Evolutionary conservation across 2,113 vertebrate species (phyloP), one percentile per base, ranked within the genome.

Genomic region (pig (Sus scrofa)): DNA sequence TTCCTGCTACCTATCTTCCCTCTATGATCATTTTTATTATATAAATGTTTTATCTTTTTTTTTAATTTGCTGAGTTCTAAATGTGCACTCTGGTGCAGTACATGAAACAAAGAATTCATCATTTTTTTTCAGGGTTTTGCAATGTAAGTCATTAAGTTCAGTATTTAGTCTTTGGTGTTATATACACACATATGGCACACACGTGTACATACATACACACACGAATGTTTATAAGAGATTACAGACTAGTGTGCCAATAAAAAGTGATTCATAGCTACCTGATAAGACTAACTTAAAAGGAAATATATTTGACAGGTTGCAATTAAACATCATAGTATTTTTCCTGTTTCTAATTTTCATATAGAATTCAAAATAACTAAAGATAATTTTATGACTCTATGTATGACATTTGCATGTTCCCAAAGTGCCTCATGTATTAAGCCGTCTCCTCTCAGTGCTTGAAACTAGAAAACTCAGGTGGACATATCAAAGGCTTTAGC

Each of bases 11-110:
- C 3, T 26, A 27, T 67, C 32, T 86, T 24, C 32, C 37, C 24
- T 93, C 37, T 93, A 65, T 91, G 78, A 78, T 20, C n/a, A 82
- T 74, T 95, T 95, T 89, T 81, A 77, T 93, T 89, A 58, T 2
- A 78, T 26, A n/a, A 20, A 15, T 86, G 2, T 56, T 79, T 60
- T 87, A 84, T 93, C n/a, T 93, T 65, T 90, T 89, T 16, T 88
- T 84, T 88, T 92, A 95, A 96, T 92, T 90, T 70, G 12, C 30
- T 87, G 22, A 84, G 26, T 89, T 56, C 39, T 74, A 89, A 71
- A 6, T n/a, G 1, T 65, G 70, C 27, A 44, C 27, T 85, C 19
- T 56, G 16, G 34, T 94, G 0, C 1, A 62, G 24, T 30, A 77
- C 0, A 30, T 30, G 50, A 62, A n/a, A 68, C 24, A 82, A 82